Evolutionary conservation across 2,888 invertebrate genomes (phyloP).

Genomic region (Craniophora ligustri): DNA sequence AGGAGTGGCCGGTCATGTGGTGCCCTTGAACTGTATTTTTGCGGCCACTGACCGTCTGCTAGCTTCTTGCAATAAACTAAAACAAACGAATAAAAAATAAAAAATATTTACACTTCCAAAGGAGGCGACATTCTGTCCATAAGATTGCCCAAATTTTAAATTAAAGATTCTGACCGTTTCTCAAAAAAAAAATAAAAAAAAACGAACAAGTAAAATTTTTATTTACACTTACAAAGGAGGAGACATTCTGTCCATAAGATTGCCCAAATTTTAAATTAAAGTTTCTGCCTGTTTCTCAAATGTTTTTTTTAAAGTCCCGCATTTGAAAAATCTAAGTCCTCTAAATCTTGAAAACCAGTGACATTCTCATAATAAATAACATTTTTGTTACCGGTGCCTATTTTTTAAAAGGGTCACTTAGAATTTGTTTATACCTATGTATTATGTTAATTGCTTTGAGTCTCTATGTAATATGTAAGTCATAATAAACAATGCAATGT

Average conservation of each 20-base stretch:
- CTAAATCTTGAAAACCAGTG: no score
- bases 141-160: conserved; percentile 15
- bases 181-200: conserved; percentile 24
- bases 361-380: no score
- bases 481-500: no score
- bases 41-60: conserved; percentile 58
- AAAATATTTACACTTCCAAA: conserved; percentile 43
- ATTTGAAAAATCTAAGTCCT: no score
- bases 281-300: no score
- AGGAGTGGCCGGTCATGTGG: conserved; percentile 23
- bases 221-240: conserved; percentile 39
- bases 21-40: conserved; percentile 55
- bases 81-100: conserved; percentile 24
- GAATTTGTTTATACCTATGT: no score
- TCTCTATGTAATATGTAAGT: no score
- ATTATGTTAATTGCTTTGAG: no score
- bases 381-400: no score
- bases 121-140: conserved; percentile 11
- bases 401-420: no score
- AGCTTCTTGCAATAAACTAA: conserved; percentile 9
- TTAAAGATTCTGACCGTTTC: conserved; percentile 24
- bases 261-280: conserved; percentile 23
- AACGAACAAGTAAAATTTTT: conserved; percentile 32
- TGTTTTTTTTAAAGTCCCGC: no score
- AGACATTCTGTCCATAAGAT: conserved; percentile 5